phyloP scores from a whole-genome alignment of 1,140 invertebrate species.

The Drosophila rhopaloa region DNA sequence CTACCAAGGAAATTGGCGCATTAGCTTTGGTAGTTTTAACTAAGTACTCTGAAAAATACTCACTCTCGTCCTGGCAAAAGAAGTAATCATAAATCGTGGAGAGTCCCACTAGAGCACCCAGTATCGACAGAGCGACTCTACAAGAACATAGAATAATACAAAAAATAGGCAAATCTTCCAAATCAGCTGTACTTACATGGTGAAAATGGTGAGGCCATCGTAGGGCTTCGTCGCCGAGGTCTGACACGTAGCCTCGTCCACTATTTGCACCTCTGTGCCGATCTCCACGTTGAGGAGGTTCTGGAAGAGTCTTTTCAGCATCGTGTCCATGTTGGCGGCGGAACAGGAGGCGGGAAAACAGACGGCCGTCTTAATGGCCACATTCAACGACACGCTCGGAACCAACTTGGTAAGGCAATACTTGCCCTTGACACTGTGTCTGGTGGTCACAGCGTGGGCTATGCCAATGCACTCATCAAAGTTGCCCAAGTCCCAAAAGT shows the following conservation, averaged over 20 bases:
- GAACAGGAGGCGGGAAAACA: slow-evolving; percentile 55
- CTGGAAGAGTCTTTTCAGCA: slow-evolving; percentile 33
- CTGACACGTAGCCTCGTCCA: slow-evolving; percentile 32
- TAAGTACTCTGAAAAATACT: slow-evolving; percentile 8
- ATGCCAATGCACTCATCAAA: slow-evolving; percentile 57
- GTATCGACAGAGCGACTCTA: slow-evolving; percentile 49
- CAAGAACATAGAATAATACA: not conserved
- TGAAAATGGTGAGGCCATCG: slow-evolving; percentile 52
- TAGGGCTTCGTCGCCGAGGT: slow-evolving; percentile 31
- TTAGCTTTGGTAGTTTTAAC: not conserved
- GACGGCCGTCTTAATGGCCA: slow-evolving; percentile 31
- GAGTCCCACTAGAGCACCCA: slow-evolving; percentile 28
- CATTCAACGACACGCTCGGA: not conserved
- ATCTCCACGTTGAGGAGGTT: slow-evolving; percentile 20
- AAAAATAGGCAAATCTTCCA: not conserved
- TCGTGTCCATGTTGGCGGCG: slow-evolving; percentile 28
- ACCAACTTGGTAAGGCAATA: slow-evolving; percentile 39
- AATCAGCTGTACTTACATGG: slow-evolving; percentile 44
- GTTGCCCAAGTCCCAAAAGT: slow-evolving; percentile 43
- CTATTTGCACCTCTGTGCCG: slow-evolving; percentile 1
- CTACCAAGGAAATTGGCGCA: slow-evolving; percentile 5
- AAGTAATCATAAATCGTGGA: slow-evolving; percentile 56
- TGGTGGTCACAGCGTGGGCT: slow-evolving; percentile 5
- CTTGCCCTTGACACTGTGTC: slow-evolving; percentile 27
- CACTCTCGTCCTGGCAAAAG: slow-evolving; percentile 32